These are phyloP conservation scores for Prorops nasuta DNA, from an alignment of 1,140 invertebrate genomes.

Conservation along the genomic window DNA sequence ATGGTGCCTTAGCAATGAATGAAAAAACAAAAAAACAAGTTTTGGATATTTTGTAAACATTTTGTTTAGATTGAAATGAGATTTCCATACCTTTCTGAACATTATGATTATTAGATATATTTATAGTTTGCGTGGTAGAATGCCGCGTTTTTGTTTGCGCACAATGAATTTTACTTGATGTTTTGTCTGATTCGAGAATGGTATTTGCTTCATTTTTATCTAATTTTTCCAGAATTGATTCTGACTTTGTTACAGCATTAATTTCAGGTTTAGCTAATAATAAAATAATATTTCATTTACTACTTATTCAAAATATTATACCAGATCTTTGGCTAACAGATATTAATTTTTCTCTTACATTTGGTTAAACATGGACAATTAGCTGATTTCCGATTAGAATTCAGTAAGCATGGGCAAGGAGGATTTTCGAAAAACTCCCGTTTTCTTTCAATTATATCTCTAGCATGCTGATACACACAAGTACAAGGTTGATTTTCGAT, in stretches of 20 bases:
- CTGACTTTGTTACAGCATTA: no score
- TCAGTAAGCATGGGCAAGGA: conserved; percentile 42
- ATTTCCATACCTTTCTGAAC: conserved; percentile 37
- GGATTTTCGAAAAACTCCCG: conserved; percentile 38
- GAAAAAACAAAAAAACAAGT: no score
- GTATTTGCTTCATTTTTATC: conserved; percentile 14
- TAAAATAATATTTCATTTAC: conserved; percentile 4
- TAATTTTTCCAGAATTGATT: no score
- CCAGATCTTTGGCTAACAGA: no score
- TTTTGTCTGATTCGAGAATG: conserved; percentile 15
- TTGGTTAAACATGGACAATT: conserved; percentile 37
- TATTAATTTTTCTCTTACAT: no score
- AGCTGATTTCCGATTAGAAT: conserved; percentile 36
- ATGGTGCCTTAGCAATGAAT: no score
- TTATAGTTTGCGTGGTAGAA: conserved; percentile 50
- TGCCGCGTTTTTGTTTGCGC: conserved; percentile 47
- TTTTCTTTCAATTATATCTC: conserved; percentile 38
- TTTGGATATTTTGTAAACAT: no score
- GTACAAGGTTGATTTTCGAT: conserved; percentile 33
- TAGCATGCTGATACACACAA: conserved; percentile 42
- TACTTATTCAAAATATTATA: not conserved
- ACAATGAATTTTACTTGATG: conserved; percentile 22
- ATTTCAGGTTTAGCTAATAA: no score
- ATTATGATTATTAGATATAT: conserved; percentile 35
- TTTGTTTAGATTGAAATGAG: no score